Evolutionary conservation across 2,113 vertebrate species (phyloP).

Genomic region (Monopterus albus): DNA sequence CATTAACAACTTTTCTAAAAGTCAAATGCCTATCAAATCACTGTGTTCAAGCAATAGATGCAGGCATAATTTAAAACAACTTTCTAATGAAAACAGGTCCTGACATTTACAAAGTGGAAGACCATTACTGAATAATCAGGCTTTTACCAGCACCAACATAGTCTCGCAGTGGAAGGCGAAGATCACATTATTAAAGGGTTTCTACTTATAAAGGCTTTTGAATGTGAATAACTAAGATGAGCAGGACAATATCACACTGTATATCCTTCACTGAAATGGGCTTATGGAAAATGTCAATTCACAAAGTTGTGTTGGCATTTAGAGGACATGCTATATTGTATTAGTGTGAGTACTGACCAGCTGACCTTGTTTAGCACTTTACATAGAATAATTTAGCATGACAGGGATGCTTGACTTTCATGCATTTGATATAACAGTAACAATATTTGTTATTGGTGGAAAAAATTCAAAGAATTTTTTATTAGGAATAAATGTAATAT

Average conservation of each 20-base stretch:
- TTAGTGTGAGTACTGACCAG: neutral
- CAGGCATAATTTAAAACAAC: neutral
- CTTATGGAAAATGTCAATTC: conserved; percentile 29
- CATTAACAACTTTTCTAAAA: neutral
- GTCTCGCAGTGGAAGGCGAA: neutral
- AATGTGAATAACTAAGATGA: neutral
- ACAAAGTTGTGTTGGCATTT: neutral
- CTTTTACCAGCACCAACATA: conserved; percentile 27
- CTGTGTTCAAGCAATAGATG: neutral
- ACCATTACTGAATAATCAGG: neutral
- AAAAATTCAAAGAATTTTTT: too few relatives aligned
- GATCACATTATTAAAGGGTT: neutral
- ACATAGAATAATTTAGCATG: neutral
- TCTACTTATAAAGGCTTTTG: conserved; percentile 10
- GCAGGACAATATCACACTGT: neutral
- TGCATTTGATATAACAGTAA: neutral
- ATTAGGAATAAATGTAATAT: too few relatives aligned
- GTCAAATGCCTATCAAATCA: neutral
- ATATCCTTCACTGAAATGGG: neutral
- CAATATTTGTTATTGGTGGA: neutral
- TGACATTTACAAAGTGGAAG: conserved; percentile 31
- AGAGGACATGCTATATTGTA: neutral
- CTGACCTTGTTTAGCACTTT: neutral
- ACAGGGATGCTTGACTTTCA: neutral
- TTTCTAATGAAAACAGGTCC: neutral